phyloP scores from a whole-genome alignment of 2,888 invertebrate species.

The Carpatolechia fugitivella region DNA sequence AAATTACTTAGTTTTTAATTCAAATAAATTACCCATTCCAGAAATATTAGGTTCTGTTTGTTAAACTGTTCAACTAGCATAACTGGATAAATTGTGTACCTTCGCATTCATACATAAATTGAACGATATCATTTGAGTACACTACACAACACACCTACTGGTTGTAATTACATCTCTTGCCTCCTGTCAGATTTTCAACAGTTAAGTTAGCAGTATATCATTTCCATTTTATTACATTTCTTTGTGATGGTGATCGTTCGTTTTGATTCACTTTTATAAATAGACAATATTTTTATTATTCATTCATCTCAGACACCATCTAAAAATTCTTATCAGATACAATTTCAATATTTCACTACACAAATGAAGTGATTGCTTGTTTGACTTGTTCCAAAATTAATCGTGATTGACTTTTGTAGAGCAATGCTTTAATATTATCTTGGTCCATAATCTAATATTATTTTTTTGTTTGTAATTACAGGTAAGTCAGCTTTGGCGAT shows the following conservation, averaged over 20 bases:
- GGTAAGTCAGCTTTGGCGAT: conserved; percentile 15
- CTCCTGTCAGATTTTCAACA: neutral
- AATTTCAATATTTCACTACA: too few species aligned
- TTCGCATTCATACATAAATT: neutral
- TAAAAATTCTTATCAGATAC: too few species aligned
- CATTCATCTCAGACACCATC: too few species aligned
- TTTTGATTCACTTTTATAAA: neutral
- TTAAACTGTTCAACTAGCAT: too few species aligned
- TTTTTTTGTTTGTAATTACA: conserved; percentile 14
- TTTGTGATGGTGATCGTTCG: neutral
- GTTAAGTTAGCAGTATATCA: too few species aligned
- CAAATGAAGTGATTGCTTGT: neutral
- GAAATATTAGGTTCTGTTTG: too few species aligned
- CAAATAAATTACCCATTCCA: too few species aligned
- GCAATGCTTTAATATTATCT: neutral
- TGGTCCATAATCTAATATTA: neutral
- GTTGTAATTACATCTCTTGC: neutral
- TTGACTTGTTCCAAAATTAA: conserved; percentile 2
- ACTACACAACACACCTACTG: too few species aligned
- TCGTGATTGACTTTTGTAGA: conserved; percentile 15
- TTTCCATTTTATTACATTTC: neutral
- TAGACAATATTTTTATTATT: too few species aligned
- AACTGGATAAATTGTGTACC: too few species aligned
- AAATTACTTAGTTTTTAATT: neutral
- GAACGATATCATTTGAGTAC: neutral